Conservation (phyloP, 2,797 vertebrate species). For the Leontocebus nigricollis region DNA sequence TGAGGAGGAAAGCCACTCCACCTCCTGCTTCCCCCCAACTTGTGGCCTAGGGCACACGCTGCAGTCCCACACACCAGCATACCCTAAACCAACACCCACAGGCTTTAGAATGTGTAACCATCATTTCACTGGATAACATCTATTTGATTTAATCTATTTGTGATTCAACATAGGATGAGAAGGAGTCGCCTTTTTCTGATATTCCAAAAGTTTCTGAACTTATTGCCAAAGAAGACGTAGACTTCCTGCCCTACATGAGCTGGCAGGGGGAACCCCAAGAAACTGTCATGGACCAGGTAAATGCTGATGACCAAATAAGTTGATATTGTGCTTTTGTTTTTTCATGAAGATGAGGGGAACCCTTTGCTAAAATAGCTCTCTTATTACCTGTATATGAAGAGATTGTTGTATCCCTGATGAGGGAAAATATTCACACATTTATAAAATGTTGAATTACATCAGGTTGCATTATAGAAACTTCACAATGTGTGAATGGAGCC, state of each 20-base stretch:
- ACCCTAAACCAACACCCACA: not conserved
- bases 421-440: not conserved
- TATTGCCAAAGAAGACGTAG: conserved; percentile 88
- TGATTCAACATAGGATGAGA: conserved; percentile 81
- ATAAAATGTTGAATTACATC: not conserved
- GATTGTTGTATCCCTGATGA: not conserved
- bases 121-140: conserved; percentile 3
- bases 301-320: not conserved
- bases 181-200: conserved; percentile 68
- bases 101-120: not conserved
- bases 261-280: conserved; percentile 78
- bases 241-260: conserved; percentile 89
- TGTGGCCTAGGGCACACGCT: not conserved
- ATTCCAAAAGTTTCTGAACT: conserved; percentile 86
- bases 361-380: not conserved
- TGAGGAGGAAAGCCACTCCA: no score
- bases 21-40: no score
- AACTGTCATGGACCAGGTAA: not conserved
- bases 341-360: not conserved
- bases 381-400: not conserved
- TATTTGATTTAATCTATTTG: conserved; percentile 26
- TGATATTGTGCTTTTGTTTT: not conserved
- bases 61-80: not conserved
- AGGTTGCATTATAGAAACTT: not conserved
- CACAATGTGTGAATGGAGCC: not conserved